Base-by-base conservation (phyloP, 2,888 invertebrate genomes). In the Fragum fragum region DNA sequence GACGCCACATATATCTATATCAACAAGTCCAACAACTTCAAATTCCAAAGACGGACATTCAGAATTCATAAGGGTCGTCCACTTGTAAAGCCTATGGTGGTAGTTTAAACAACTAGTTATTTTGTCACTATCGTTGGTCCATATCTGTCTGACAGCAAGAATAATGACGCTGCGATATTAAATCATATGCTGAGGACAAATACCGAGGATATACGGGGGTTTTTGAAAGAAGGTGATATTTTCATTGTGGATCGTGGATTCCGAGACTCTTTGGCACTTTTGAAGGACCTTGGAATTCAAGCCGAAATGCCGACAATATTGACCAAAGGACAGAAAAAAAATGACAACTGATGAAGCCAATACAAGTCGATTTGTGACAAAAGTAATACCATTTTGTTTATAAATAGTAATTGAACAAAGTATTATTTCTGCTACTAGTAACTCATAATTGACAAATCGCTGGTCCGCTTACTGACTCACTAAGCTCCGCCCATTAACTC, bases 1-100 rank as follows among this genome's bases (percentile, higher is more conserved):
- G 85, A 85, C 71, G 83, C 82, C 3, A 87, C 83, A n/a, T 87
- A 80, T 32, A n/a, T n/a, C n/a, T n/a, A n/a, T n/a, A 83, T 82
- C 18, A n/a, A 84, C 1, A 84, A 86, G 36, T 74, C 71, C 18
- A 70, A 75, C 47, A 78, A 87, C 42, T 85, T 83, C 32, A 2
- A 28, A 0, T 87, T 87, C 42, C 84, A 69, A n/a, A 26, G 82
- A 16, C 63, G 81, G 5, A 53, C 77, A 0, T 87, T 63, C 39
- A 75, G 79, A 23, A 9, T 82, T 7, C 83, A 85, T 42, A 83
- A 87, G 70, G 79, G 81, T 14, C 29, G 81, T n/a, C 79, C 79
- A 3, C 59, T 82, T 1, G 74, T 85, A 18, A 84, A 86, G 71
- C 81, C 84, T 7, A 83, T 86, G 84, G 70, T 87, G 0, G 57